Conservation (phyloP, 2,113 vertebrate species). For the Leptobrachium ailaonicum region DNA sequence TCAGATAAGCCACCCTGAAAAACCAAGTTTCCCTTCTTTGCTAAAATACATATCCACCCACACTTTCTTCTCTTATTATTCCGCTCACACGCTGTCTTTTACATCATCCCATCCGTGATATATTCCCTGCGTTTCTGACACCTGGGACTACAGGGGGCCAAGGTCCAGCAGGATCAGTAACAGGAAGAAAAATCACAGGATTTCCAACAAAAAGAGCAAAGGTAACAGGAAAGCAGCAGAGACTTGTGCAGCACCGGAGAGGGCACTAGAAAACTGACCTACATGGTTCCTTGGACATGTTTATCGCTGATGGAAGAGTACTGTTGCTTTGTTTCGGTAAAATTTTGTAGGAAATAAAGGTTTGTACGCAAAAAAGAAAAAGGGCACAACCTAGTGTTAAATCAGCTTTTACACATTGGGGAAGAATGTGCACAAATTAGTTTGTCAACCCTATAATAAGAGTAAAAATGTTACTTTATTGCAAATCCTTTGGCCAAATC, state of each 20-base stretch:
- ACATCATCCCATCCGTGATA: conserved; percentile 61
- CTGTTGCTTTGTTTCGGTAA: too few relatives aligned
- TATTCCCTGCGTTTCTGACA: conserved; percentile 62
- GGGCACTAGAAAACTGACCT: conserved; percentile 75
- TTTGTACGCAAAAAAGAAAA: too few relatives aligned
- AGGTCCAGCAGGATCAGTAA: conserved; percentile 57
- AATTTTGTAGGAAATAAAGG: too few relatives aligned
- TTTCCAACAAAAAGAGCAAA: conserved; percentile 56
- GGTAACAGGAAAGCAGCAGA: conserved; percentile 72
- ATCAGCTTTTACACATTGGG: too few relatives aligned
- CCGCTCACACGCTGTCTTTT: conserved; percentile 51
- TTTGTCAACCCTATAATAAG: too few relatives aligned
- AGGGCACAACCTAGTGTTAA: too few relatives aligned
- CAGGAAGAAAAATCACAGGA: conserved; percentile 50
- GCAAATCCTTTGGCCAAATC: too few relatives aligned
- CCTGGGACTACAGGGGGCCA: conserved; percentile 58
- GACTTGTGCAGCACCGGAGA: conserved; percentile 64
- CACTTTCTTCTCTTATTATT: background rate
- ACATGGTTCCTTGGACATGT: conserved; percentile 48
- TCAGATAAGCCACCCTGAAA: conserved; percentile 69
- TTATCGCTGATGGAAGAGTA: background rate
- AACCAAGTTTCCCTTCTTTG: conserved; percentile 56
- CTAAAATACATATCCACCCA: conserved; percentile 24
- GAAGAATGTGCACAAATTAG: too few relatives aligned
- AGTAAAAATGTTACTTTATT: too few relatives aligned